These are phyloP conservation scores for Zapus hudsonius DNA, from an alignment of 2,113 vertebrate genomes.

Conservation along the genomic window DNA sequence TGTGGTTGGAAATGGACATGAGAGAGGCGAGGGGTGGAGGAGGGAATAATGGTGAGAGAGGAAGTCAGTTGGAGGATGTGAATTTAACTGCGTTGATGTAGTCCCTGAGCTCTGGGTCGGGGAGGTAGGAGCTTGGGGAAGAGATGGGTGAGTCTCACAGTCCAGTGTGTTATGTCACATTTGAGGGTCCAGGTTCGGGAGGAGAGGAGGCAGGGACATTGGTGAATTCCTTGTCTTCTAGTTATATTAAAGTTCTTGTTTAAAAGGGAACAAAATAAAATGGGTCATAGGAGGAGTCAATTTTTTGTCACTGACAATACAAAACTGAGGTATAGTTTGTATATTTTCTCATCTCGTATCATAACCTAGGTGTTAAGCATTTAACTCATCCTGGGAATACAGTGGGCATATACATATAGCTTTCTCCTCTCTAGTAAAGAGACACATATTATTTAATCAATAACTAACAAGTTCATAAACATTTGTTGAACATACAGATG, in stretches of 20 bases:
- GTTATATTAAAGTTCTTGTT: neutral
- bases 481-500: neutral
- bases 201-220: neutral
- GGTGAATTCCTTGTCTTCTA: neutral
- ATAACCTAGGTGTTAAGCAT: neutral
- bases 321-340: neutral
- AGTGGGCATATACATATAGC: neutral
- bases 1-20: too few relatives aligned
- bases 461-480: neutral
- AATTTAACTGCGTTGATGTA: too few relatives aligned
- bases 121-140: neutral
- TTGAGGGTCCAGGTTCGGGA: neutral
- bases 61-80: neutral
- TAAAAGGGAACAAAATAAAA: neutral
- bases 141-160: neutral
- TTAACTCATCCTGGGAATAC: neutral
- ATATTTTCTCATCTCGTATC: neutral
- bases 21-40: neutral
- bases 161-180: neutral
- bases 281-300: neutral
- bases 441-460: neutral
- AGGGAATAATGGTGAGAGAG: neutral
- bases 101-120: neutral
- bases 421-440: neutral
- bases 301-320: neutral